Conservation (phyloP, 2,888 invertebrate species). For the Eupeodes latifasciatus region DNA sequence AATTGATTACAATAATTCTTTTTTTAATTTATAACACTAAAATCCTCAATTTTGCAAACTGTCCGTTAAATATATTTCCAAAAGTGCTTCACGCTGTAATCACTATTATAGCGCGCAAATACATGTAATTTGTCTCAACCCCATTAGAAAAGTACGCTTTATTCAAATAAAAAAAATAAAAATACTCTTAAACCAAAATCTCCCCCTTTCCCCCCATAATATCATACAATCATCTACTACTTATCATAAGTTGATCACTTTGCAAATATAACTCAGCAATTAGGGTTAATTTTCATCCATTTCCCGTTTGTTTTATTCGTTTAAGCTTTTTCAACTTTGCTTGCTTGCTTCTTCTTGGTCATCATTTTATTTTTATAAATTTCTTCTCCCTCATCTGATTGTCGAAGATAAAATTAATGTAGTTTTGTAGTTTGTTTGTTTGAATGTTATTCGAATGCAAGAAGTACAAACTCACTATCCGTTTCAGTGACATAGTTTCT, state of each 20-base stretch:
- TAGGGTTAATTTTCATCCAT: slow-evolving; percentile 78
- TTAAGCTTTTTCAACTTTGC: not conserved
- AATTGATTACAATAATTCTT: not conserved
- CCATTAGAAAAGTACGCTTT: slow-evolving; percentile 33
- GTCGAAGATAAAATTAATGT: slow-evolving; percentile 29
- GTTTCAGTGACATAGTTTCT: slow-evolving; percentile 75
- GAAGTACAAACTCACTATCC: slow-evolving; percentile 63
- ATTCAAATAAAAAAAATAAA: slow-evolving; percentile 25
- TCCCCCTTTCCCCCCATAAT: no score
- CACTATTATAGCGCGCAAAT: not conserved
- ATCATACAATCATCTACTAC: slow-evolving; percentile 7
- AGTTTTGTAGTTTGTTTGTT: not conserved
- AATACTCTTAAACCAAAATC: not conserved
- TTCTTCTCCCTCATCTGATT: slow-evolving; percentile 54
- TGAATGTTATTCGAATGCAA: slow-evolving; percentile 51
- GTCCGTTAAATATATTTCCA: not conserved
- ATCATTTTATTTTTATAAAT: slow-evolving; percentile 7
- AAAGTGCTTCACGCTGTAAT: not conserved
- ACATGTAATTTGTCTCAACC: not conserved
- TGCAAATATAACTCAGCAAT: slow-evolving; percentile 59
- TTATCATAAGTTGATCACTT: slow-evolving; percentile 52
- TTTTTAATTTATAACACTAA: not conserved
- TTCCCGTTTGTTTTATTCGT: slow-evolving; percentile 60
- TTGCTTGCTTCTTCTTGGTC: not conserved
- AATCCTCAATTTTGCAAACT: not conserved